Percentiles rank a stretch among this genome's conserved stretches.
phyloP scores from a whole-genome alignment of 2,797 vertebrate genomes.

The Antennarius maculatus region DNA sequence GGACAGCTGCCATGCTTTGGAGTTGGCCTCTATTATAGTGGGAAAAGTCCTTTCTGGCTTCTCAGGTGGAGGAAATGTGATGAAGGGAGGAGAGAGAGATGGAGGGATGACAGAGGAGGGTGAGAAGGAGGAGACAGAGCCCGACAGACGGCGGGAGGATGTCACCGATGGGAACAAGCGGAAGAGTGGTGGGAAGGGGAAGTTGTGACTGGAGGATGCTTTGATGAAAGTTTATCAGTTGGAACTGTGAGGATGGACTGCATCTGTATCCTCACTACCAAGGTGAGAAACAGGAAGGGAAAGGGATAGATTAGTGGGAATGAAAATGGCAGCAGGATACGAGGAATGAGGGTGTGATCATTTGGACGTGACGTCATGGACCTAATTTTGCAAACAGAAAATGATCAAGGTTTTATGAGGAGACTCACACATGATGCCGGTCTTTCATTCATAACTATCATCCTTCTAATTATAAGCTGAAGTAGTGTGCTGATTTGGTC shows the following conservation, averaged over 20 bases:
- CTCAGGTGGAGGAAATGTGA: conserved; percentile 60
- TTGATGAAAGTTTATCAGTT: conserved; percentile 58
- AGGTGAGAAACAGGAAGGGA: conserved; percentile 68
- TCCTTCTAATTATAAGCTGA: not conserved
- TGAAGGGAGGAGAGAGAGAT: conserved; percentile 43
- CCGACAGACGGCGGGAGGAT: conserved; percentile 29
- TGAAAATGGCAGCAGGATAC: not conserved
- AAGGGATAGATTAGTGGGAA: not conserved
- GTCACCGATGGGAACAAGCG: conserved; percentile 45
- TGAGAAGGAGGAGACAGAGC: conserved; percentile 36
- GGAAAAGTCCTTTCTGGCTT: conserved; percentile 36
- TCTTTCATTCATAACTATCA: not conserved
- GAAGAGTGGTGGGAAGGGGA: conserved; percentile 36
- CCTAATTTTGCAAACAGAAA: not conserved
- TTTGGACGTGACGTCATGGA: not conserved
- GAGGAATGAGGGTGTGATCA: conserved; percentile 5
- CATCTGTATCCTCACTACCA: conserved; percentile 82
- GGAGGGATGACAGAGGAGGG: conserved; percentile 45
- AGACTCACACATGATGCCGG: not conserved
- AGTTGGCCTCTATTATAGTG: conserved; percentile 42
- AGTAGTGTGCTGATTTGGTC: not conserved
- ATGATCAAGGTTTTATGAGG: not conserved
- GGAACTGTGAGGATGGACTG: conserved; percentile 76
- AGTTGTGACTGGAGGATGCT: conserved; percentile 47
- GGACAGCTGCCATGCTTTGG: conserved; percentile 52